A percentile compares a stretch with the other conserved stretches of the same genome.
Evolutionary conservation across 2,113 vertebrate species (phyloP).

Genomic region (Psittacula cyanocephala): DNA sequence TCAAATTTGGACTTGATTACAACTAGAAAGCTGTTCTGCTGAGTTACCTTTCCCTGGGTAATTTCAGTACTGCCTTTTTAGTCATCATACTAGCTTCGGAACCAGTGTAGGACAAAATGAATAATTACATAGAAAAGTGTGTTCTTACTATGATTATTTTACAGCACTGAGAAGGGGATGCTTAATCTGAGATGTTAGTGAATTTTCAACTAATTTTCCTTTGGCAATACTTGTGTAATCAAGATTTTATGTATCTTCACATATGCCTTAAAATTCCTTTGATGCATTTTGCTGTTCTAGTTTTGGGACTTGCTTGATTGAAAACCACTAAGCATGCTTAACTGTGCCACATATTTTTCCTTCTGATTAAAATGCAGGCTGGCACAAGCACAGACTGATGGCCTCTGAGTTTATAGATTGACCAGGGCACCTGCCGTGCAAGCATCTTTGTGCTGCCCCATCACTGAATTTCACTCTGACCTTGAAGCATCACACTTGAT

Average conservation of each 20-base stretch:
- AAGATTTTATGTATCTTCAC: background rate
- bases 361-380: constrained; percentile 62
- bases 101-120: background rate
- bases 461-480: constrained; percentile 68
- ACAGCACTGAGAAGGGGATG: background rate
- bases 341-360: constrained; percentile 36
- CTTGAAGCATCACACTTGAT: constrained; percentile 70
- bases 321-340: constrained; percentile 32
- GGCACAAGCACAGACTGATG: constrained; percentile 64
- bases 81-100: background rate
- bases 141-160: background rate
- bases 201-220: background rate
- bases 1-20: background rate
- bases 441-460: constrained; percentile 69
- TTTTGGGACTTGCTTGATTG: constrained; percentile 9
- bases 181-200: background rate
- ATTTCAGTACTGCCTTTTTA: background rate
- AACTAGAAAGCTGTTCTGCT: background rate
- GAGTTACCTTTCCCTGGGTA: background rate
- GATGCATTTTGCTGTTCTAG: background rate
- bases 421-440: constrained; percentile 69
- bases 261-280: background rate
- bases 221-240: background rate
- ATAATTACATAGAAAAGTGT: background rate
- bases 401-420: constrained; percentile 70